A percentile compares a stretch with the other conserved stretches of the same genome.
phyloP scores from a whole-genome alignment of 2,797 vertebrate species.

The Dicrostonyx torquatus region DNA sequence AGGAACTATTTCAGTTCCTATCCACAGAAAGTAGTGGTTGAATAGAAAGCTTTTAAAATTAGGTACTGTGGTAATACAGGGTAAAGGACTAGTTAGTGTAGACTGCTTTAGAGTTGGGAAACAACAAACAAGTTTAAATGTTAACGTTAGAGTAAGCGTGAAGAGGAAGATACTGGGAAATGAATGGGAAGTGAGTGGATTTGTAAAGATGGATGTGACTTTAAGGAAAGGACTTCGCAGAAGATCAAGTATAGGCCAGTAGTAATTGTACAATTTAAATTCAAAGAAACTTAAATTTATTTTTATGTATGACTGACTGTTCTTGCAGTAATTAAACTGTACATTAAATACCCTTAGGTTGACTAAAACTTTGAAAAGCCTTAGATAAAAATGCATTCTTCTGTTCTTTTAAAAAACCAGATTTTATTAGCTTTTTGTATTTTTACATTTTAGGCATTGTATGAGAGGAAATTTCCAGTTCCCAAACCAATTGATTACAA shows the following conservation, averaged over 20 bases:
- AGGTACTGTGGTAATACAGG: neutral
- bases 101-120: neutral
- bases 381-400: neutral
- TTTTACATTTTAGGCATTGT: slow-evolving; percentile 87
- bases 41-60: slow-evolving; percentile 30
- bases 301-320: neutral
- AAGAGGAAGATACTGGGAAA: neutral
- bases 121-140: neutral
- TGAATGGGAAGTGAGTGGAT: slow-evolving; percentile 13
- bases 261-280: neutral
- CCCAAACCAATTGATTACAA: slow-evolving; percentile 98
- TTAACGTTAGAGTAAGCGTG: neutral
- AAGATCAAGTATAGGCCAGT: neutral
- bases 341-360: neutral
- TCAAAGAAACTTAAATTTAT: slow-evolving; percentile 17
- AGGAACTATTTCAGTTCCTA: neutral
- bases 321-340: slow-evolving; percentile 1
- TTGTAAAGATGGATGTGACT: neutral
- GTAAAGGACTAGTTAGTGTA: neutral
- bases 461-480: slow-evolving; percentile 96
- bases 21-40: neutral
- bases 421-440: slow-evolving; percentile 68
- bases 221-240: neutral
- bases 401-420: slow-evolving; percentile 33
- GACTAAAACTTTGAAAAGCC: slow-evolving; percentile 5